Conservation (phyloP, 2,113 vertebrate species). For the Vombatus ursinus region DNA sequence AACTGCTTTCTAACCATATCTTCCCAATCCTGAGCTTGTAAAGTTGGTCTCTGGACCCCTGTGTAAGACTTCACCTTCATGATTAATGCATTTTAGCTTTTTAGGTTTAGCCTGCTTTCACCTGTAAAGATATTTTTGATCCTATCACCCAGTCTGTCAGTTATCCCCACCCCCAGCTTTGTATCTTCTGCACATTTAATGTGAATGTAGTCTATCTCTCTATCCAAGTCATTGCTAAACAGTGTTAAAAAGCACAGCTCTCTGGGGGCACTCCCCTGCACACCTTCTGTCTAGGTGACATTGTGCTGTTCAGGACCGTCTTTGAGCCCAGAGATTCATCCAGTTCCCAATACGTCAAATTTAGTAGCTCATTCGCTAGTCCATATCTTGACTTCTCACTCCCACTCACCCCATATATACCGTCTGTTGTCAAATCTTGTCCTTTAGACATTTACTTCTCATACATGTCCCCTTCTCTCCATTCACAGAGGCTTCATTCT, state of each 20-base stretch:
- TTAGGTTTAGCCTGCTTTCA: neutral
- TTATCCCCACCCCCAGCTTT: neutral
- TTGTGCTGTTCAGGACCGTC: neutral
- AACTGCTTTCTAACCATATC: neutral
- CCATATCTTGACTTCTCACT: neutral
- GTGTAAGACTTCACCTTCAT: neutral
- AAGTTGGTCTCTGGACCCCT: neutral
- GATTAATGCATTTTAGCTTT: neutral
- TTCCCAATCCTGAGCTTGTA: neutral
- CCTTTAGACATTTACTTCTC: neutral
- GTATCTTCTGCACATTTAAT: neutral
- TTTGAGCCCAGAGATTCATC: neutral
- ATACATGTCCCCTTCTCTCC: neutral
- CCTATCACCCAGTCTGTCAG: neutral
- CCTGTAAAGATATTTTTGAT: neutral
- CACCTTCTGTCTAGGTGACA: neutral
- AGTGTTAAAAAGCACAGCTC: no score
- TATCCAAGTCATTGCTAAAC: neutral
- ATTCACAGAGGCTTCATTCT: neutral
- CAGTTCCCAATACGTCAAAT: neutral
- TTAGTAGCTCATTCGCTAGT: neutral
- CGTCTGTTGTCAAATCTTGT: neutral
- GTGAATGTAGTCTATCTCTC: neutral
- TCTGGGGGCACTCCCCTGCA: neutral
- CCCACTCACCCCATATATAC: neutral